Evolutionary conservation across 2,113 vertebrate species (phyloP).

Genomic region (Phocoena sinus): DNA sequence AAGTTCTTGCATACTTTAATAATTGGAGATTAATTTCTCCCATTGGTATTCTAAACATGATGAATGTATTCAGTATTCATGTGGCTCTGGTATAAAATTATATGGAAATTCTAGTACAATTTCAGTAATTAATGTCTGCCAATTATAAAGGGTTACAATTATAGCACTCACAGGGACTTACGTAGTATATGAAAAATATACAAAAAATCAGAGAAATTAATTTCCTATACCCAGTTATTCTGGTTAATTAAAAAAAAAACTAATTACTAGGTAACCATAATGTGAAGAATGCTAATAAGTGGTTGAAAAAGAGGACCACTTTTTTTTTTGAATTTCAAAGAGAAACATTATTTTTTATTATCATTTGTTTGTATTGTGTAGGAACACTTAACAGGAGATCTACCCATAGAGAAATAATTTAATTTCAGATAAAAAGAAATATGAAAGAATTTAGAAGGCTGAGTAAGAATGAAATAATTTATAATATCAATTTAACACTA

Average conservation of each 20-base stretch:
- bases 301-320: background rate
- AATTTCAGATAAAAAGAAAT: constrained; percentile 31
- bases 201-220: constrained; percentile 66
- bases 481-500: constrained; percentile 15
- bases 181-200: constrained; percentile 59
- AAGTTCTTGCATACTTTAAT: constrained; percentile 57
- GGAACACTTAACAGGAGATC: background rate
- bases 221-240: constrained; percentile 48
- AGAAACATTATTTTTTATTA: background rate
- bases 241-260: constrained; percentile 11
- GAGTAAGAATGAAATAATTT: constrained; percentile 32
- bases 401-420: background rate
- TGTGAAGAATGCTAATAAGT: constrained; percentile 43
- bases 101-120: constrained; percentile 66
- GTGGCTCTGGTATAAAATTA: constrained; percentile 58
- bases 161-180: constrained; percentile 54
- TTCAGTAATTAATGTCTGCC: constrained; percentile 69
- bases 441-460: background rate
- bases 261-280: constrained; percentile 40
- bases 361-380: background rate
- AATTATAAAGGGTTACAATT: constrained; percentile 69
- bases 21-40: constrained; percentile 56
- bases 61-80: constrained; percentile 67
- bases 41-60: constrained; percentile 64
- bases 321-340: background rate